Percentiles rank a stretch among this genome's conserved stretches.
Evolutionary conservation across 2,113 vertebrate species (phyloP).

Genomic region (Seriola dumerili): DNA sequence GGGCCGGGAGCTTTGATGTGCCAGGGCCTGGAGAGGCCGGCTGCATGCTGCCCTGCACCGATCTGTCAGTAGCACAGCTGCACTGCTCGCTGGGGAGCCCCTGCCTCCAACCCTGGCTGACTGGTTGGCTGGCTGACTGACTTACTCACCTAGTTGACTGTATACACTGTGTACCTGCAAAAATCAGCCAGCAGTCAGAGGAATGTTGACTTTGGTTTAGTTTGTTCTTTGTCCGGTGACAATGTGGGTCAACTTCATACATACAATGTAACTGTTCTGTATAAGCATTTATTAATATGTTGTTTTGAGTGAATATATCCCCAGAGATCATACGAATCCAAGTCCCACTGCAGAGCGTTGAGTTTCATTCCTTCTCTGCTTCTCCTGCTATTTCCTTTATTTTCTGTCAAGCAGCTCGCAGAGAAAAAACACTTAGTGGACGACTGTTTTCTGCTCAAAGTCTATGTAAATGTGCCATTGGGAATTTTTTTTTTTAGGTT

Average conservation of each 20-base stretch:
- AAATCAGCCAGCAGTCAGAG: not conserved
- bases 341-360: slow-evolving; percentile 22
- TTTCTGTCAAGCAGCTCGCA: slow-evolving; percentile 57
- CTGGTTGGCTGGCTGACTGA: slow-evolving; percentile 37
- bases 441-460: slow-evolving; percentile 64
- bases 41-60: slow-evolving; percentile 84
- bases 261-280: not conserved
- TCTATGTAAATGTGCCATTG: slow-evolving; percentile 73
- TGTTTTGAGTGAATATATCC: slow-evolving; percentile 41
- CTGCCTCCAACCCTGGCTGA: slow-evolving; percentile 41
- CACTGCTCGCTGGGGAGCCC: slow-evolving; percentile 59
- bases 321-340: slow-evolving; percentile 24
- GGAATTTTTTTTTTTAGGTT: slow-evolving; percentile 69
- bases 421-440: slow-evolving; percentile 52
- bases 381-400: slow-evolving; percentile 49
- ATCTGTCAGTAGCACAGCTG: slow-evolving; percentile 88
- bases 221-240: slow-evolving; percentile 7
- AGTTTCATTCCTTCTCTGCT: slow-evolving; percentile 28
- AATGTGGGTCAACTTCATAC: not conserved
- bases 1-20: slow-evolving; percentile 82
- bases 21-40: slow-evolving; percentile 78
- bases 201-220: not conserved
- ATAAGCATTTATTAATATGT: slow-evolving; percentile 42
- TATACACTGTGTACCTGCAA: slow-evolving; percentile 32
- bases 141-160: slow-evolving; percentile 62